A percentile compares a stretch with the other conserved stretches of the same genome.
Evolutionary conservation across 2,888 invertebrate species (phyloP).

Genomic region (Dasypolia templi): DNA sequence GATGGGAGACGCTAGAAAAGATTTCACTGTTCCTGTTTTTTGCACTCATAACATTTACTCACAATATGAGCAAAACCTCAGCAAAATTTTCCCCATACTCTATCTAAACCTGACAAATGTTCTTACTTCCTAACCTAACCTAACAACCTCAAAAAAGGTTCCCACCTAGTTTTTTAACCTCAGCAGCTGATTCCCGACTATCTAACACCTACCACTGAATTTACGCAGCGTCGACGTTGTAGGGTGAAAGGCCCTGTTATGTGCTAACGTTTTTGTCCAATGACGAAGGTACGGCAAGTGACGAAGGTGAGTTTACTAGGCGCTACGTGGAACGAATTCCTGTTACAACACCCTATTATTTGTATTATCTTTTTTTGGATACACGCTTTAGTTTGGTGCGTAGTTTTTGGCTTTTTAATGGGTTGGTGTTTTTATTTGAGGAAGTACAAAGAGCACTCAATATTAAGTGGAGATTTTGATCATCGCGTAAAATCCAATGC

Average conservation of each 20-base stretch:
- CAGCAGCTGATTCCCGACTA: slow-evolving; percentile 11
- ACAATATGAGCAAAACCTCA: neutral
- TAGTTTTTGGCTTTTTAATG: slow-evolving; percentile 7
- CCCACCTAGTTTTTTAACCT: neutral
- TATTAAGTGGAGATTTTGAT: neutral
- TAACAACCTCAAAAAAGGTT: neutral
- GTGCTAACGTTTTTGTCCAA: slow-evolving; percentile 61
- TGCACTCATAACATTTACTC: neutral
- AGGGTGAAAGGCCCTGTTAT: slow-evolving; percentile 35
- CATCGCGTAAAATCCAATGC: neutral
- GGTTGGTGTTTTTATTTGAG: neutral
- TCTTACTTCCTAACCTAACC: neutral
- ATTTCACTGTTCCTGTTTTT: neutral
- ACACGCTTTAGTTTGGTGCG: slow-evolving; percentile 22
- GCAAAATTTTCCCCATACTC: neutral
- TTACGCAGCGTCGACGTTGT: slow-evolving; percentile 8
- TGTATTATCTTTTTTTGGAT: slow-evolving; percentile 47
- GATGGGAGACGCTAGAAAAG: neutral
- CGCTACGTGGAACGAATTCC: slow-evolving; percentile 57
- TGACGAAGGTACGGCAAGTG: slow-evolving; percentile 61
- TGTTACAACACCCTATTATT: slow-evolving; percentile 52
- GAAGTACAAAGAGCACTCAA: neutral
- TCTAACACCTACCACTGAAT: slow-evolving; percentile 25
- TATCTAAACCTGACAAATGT: neutral
- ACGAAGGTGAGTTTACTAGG: slow-evolving; percentile 58